A percentile compares a stretch with the other conserved stretches of the same genome.
These are phyloP conservation scores for Ochlodes sylvanus DNA, from an alignment of 2,888 invertebrate genomes.

Conservation along the genomic window DNA sequence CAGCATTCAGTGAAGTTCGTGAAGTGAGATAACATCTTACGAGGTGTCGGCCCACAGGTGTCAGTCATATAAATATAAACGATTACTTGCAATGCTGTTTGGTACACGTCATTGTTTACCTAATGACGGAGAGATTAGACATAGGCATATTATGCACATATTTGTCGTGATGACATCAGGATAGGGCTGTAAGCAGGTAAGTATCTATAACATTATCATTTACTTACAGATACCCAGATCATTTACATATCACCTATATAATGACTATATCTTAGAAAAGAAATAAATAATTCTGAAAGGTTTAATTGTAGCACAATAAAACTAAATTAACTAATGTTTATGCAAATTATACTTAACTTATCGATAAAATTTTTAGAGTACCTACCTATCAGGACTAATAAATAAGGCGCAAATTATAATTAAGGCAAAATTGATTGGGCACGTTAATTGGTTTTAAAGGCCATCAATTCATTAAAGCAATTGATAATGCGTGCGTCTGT, in stretches of 20 bases:
- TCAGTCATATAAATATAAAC: constrained; percentile 30
- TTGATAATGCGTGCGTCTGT: background rate
- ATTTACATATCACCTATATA: no score
- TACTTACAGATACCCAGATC: no score
- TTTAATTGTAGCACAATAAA: no score
- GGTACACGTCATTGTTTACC: constrained; percentile 31
- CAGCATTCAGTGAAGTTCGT: constrained; percentile 10
- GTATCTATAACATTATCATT: no score
- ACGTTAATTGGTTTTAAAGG: constrained; percentile 2
- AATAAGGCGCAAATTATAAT: constrained; percentile 13
- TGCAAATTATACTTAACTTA: no score
- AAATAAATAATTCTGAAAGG: no score
- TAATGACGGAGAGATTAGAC: constrained; percentile 4
- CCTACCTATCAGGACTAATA: background rate
- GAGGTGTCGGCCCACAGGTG: constrained; percentile 5
- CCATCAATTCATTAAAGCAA: background rate
- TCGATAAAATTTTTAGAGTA: no score
- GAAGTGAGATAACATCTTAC: constrained; percentile 21
- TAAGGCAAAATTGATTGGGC: background rate
- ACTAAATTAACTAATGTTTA: no score
- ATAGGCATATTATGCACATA: background rate
- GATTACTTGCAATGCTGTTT: constrained; percentile 26
- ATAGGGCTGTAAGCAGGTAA: no score
- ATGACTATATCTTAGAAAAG: no score
- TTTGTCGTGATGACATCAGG: background rate